Percentiles rank a stretch among this genome's conserved stretches.
These are phyloP conservation scores for Brachionus sp. DNA, from an alignment of 1,140 invertebrate species.

Conservation along the genomic window DNA sequence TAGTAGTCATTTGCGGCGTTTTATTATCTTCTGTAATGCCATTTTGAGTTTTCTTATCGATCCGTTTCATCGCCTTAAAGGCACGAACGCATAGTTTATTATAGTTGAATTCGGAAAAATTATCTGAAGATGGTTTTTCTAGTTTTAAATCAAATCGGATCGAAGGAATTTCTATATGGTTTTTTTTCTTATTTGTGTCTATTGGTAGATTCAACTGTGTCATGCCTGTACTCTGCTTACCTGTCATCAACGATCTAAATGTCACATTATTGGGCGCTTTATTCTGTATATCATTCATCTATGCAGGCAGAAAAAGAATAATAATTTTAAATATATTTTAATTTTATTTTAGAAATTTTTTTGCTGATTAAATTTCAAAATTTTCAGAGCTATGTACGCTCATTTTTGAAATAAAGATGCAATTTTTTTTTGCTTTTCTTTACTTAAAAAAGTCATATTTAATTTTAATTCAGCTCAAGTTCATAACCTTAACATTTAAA, in stretches of 20 bases:
- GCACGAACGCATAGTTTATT: not conserved
- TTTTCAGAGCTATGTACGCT: not conserved
- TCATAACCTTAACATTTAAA: not conserved
- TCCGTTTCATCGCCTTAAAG: not conserved
- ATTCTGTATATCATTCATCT: conserved; percentile 24
- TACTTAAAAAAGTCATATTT: not conserved
- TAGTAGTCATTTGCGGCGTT: not conserved
- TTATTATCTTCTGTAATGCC: not conserved
- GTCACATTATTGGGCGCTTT: conserved; percentile 14
- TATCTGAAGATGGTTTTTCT: conserved; percentile 13
- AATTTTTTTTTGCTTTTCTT: not conserved
- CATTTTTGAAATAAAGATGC: not conserved
- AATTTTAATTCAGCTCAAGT: not conserved
- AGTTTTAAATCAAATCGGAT: conserved; percentile 32
- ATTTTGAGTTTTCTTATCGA: not conserved
- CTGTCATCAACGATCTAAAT: not conserved
- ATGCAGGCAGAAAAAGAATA: not conserved
- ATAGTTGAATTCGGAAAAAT: conserved; percentile 30
- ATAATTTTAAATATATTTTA: not conserved
- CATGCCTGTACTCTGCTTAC: not conserved
- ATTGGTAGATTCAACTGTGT: conserved; percentile 7
- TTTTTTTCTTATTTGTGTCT: conserved; percentile 24
- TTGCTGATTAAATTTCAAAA: not conserved
- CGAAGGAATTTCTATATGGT: conserved; percentile 2
- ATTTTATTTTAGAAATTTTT: not conserved